Base-by-base conservation (phyloP, 2,888 invertebrate species). In the Tholera decimalis region DNA sequence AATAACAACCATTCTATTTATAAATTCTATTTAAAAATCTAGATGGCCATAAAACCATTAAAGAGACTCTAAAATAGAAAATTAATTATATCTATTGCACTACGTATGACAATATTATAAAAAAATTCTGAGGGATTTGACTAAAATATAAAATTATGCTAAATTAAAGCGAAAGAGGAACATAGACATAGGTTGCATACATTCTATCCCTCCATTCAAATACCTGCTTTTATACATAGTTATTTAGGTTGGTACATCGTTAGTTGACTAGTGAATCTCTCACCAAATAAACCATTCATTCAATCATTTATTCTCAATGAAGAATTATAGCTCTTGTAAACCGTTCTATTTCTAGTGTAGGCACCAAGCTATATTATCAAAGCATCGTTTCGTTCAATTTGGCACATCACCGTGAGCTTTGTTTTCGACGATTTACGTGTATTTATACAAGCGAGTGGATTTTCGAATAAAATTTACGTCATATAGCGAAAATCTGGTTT, bases 341-440 rank as follows among this genome's bases (percentile, higher is more conserved):
- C 22, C 22, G 18, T 22, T 70, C 73, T 62, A 73, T 73, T 79
- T 70, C 43, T 26, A 69, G 53, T 37, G 30, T 49, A 43, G 13
- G 9, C n/a, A n/a, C n/a, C n/a, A n/a, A n/a, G n/a, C n/a, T 55
- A 30, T 20, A 26, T 49, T 51, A 59, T 66, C 37, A 58, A 62
- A 64, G 37, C 46, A 44, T 43, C 30, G 37, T 67, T 63, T 49
- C 53, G 43, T 57, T 72, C 59, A 61, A 65, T 59, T 74, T 71
- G 67, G 73, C 68, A 70, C 81, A 69, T 71, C 68, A 69, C 13
- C 28, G 61, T 18, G 66, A 50, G 61, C 59, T 73, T 81, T 78
- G 78, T 69, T 76, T 76, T 76, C 65, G 51, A 44, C 51, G 59
- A 74, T 82, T 76, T 70, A 61, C 60, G 77, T 77, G 69, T 81